These are phyloP conservation scores for Gouania willdenowi DNA, from an alignment of 2,797 vertebrate species.

Conservation along the genomic window DNA sequence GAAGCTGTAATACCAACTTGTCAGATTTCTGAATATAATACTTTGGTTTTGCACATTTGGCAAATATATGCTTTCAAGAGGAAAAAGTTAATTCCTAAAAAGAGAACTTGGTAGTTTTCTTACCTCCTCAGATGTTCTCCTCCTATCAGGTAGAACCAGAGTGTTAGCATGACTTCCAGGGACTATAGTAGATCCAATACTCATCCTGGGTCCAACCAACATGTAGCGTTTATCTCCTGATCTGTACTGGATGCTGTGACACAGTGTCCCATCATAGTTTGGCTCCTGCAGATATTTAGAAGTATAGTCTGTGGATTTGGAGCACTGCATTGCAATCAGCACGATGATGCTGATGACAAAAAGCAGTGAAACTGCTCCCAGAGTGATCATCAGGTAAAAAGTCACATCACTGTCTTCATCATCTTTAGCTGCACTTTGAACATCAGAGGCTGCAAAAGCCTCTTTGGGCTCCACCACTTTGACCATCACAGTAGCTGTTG, in stretches of 20 bases:
- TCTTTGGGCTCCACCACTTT: conserved; percentile 60
- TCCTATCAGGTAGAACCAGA: no score
- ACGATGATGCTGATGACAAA: conserved; percentile 36
- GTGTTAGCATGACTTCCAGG: conserved; percentile 19
- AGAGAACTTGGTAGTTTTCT: no score
- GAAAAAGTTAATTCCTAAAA: no score
- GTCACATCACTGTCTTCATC: no score
- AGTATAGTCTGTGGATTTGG: conserved; percentile 33
- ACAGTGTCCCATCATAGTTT: conserved; percentile 47
- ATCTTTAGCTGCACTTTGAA: no score
- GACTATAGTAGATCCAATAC: conserved; percentile 33
- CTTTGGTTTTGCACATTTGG: no score
- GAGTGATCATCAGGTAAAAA: no score
- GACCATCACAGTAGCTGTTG: conserved; percentile 48
- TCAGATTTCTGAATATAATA: no score
- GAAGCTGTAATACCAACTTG: no score
- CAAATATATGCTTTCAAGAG: no score
- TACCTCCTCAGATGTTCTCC: no score
- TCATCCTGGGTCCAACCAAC: conserved; percentile 45
- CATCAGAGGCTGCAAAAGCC: conserved; percentile 54
- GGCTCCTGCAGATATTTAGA: conserved; percentile 45
- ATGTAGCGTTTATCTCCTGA: conserved; percentile 46
- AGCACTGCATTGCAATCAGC: conserved; percentile 54
- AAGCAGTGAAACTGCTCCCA: conserved; percentile 1
- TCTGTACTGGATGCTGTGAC: conserved; percentile 34